Evolutionary conservation across 2,113 vertebrate genomes (phyloP).

Genomic region (Gopherus flavomarginatus): DNA sequence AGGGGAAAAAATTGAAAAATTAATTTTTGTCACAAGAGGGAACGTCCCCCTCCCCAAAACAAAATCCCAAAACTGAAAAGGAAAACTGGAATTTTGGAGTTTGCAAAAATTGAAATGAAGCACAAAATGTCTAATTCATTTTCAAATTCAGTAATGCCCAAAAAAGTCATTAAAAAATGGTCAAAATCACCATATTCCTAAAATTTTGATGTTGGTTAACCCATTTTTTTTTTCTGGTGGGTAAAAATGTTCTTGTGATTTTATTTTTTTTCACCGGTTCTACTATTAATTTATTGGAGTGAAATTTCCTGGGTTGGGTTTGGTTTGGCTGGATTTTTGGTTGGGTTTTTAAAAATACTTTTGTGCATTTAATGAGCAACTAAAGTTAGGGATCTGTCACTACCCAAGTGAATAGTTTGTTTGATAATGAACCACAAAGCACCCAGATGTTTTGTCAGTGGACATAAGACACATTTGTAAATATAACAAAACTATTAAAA

Average conservation of each 20-base stretch:
- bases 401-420: conserved; percentile 65
- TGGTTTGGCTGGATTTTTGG: no score
- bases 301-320: background rate
- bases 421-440: conserved; percentile 61
- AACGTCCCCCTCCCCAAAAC: no score
- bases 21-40: no score
- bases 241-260: background rate
- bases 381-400: conserved; percentile 64
- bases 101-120: background rate
- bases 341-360: background rate
- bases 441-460: conserved; percentile 65
- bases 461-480: background rate
- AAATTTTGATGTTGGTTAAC: background rate
- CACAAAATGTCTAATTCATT: background rate
- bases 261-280: background rate
- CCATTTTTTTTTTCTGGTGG: background rate
- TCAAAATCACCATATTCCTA: background rate
- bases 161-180: background rate
- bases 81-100: background rate
- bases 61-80: background rate
- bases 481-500: background rate
- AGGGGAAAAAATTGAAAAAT: background rate
- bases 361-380: conserved; percentile 55
- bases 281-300: conserved; percentile 5
- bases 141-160: background rate